phyloP scores from a whole-genome alignment of 2,797 vertebrate species.

The Phyllotis vaccarum region DNA sequence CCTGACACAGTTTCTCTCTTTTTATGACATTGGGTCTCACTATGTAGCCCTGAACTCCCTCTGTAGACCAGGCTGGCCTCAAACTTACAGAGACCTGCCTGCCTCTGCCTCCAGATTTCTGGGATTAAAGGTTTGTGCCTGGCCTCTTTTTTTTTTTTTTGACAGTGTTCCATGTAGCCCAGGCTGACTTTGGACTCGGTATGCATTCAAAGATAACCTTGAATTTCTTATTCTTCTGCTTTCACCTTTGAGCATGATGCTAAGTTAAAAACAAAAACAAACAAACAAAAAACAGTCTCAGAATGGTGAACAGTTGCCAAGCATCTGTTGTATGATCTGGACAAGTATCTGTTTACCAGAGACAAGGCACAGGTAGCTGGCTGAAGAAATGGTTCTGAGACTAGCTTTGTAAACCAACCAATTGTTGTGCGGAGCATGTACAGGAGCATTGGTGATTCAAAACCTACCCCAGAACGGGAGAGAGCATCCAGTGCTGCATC shows the following conservation, averaged over 20 bases:
- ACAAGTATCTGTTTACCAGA: neutral
- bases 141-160: neutral
- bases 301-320: too few relatives aligned
- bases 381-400: neutral
- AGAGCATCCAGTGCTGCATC: neutral
- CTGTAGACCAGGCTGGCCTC: neutral
- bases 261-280: neutral
- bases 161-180: neutral
- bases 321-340: neutral
- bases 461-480: neutral
- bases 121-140: neutral
- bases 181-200: neutral
- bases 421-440: neutral
- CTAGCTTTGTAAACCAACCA: neutral
- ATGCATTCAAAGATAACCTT: neutral
- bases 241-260: neutral
- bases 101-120: neutral
- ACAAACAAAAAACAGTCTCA: neutral
- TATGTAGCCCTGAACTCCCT: neutral
- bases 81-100: neutral
- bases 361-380: neutral
- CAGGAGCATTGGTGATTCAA: too few relatives aligned
- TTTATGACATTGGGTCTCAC: neutral
- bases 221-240: neutral
- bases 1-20: neutral